These are phyloP conservation scores for fruit fly (Drosophila melanogaster) DNA, from an alignment of 1,140 invertebrate species.

Conservation along the genomic window Release_6_plus_ISO1_MT NT_033779.5:4750001-4750500, in stretches of 20 bases:
- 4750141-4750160: constrained; percentile 72
- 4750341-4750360: constrained; percentile 17
- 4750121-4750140: constrained; percentile 67
- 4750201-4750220: constrained; percentile 23
- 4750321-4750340: constrained; percentile 58
- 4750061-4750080: neutral
- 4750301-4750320: constrained; percentile 71
- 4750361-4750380: constrained; percentile 38
- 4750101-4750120: constrained; percentile 14
- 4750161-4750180: constrained; percentile 74
- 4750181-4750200: constrained; percentile 43
- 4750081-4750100: neutral
- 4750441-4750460: constrained; percentile 66
- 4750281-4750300: constrained; percentile 3
- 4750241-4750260: neutral
- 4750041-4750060: neutral
- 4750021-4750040: neutral
- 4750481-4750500: constrained; percentile 74
- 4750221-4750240: too few relatives aligned
- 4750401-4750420: constrained; percentile 49
- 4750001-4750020: neutral
- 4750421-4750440: constrained; percentile 82
- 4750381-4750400: constrained; percentile 82
- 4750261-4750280: constrained; percentile 23
- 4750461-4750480: constrained; percentile 51